Conservation (phyloP, 2,888 invertebrate genomes). For the Phortica magna region DNA sequence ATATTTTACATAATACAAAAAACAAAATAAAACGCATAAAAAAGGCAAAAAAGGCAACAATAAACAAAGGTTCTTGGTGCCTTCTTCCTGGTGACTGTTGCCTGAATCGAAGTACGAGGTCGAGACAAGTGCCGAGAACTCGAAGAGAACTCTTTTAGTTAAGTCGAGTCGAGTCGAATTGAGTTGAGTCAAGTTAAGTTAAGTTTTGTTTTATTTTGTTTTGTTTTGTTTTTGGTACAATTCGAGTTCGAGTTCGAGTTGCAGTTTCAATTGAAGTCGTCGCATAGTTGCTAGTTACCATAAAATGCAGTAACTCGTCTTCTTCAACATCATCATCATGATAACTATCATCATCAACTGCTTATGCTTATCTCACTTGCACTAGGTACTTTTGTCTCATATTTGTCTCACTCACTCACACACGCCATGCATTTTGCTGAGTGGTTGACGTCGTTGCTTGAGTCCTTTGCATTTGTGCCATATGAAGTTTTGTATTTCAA, state of each 20-base stretch:
- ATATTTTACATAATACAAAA: slow-evolving; percentile 21
- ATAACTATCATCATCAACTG: neutral
- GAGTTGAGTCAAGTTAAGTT: neutral
- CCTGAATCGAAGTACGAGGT: too few species aligned
- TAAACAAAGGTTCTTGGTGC: too few species aligned
- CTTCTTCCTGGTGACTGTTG: too few species aligned
- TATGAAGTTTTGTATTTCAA: slow-evolving; percentile 27
- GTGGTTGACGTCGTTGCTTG: slow-evolving; percentile 18
- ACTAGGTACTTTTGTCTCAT: too few species aligned
- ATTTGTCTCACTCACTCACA: neutral
- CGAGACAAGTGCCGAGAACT: neutral
- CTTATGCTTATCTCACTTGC: neutral
- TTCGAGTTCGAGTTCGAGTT: slow-evolving; percentile 19
- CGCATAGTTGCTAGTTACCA: slow-evolving; percentile 22
- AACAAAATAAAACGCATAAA: neutral
- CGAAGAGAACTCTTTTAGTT: slow-evolving; percentile 4
- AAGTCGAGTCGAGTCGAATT: neutral
- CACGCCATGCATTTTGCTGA: neutral
- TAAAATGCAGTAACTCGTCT: slow-evolving; percentile 2
- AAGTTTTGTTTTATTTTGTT: neutral
- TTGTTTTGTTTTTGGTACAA: slow-evolving; percentile 14
- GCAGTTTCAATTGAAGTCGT: slow-evolving; percentile 4
- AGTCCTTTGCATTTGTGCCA: slow-evolving; percentile 1
- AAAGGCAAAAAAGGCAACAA: too few species aligned
- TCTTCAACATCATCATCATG: slow-evolving; percentile 45